Evolutionary conservation across 2,113 vertebrate genomes (phyloP), one percentile per base, ranked within the genome.

Genomic region (Mellivora capensis): DNA sequence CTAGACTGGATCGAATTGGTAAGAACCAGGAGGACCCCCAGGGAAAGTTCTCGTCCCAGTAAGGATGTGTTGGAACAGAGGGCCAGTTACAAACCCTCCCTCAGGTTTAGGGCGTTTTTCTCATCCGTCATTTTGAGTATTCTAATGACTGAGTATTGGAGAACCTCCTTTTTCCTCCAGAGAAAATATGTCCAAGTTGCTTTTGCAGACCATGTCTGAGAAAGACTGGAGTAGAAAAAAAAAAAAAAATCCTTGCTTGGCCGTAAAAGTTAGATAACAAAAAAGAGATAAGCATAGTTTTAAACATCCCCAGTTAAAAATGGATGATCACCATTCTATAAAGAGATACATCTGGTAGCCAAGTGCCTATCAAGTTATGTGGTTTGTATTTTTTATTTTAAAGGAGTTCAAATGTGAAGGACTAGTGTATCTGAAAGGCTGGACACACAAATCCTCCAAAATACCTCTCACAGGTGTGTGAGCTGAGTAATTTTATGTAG

Each of bases 381-480:
- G 71, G 29, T 67, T 93, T 83, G 25, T 86, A 23, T 94, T 91
- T 93, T 94, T 93, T 87, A 82, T 91, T 98, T 94, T 80, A 90
- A 44, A 72, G 67, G 20, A 94, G 37, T 85, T 91, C 86, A 97
- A 71, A 61, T 61, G 21, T 74, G 49, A 96, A 83, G 12, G 67
- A 83, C 37, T 92, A 31, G 31, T 52, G 2, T 74, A 21, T 20
- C 44, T 47, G 83, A 88, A 84, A 89, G 49, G 2, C 49, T 79
- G 17, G 82, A 94, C 29, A 79, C 23, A 84, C 49, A 89, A 87
- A 44, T 81, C 81, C 62, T 87, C 89, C 8, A 76, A 77, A 90
- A 93, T 74, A 74, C 15, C 37, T 25, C 93, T 93, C 39, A 67
- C 4, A 37, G 25, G 74, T 49, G 39, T 72, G 76, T 64, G 42